Evolutionary conservation across 37 sponge, comb jelly and placozoan species (phyloP), one percentile per base, ranked within the genome.

Genomic region (Chondrosia reniformis): DNA sequence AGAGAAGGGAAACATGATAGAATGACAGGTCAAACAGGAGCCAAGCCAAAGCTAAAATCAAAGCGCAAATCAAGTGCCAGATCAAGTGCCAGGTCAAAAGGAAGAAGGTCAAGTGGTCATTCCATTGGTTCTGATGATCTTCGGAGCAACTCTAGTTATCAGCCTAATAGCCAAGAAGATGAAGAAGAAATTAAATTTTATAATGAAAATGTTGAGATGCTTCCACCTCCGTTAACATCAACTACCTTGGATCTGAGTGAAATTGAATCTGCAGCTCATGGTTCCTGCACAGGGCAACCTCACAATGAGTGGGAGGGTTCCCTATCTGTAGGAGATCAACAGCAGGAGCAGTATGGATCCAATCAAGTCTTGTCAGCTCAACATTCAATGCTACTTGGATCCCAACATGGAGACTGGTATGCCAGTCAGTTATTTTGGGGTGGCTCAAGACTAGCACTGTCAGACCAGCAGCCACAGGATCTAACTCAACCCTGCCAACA

Each of bases 171-270:
- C n/a, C n/a, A n/a, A 24, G 43, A 40, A n/a, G 72, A 39, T 69
- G 72, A 69, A 13, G 72, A 69, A 24, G 22, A 25, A 40, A 69
- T 69, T 44, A 69, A 39, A 40, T 69, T 69, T 44, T 69, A 41
- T 25, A 69, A 69, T 69, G 43, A 69, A 21, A 4, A 24, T 1
- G 72, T 43, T 22, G 72, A 69, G 9, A 44, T 69, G 2, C 72
- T 44, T 17, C 43, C 72, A 38, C 72, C 72, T 21, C 41, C 72
- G 19, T 6, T 40, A 28, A 56, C 58, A 56, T 24, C 58, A 56
- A 28, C 3, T 3, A 28, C 58, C n/a, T n/a, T n/a, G n/a, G n/a
- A n/a, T n/a, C n/a, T n/a, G n/a, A n/a, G n/a, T n/a, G n/a, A n/a
- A n/a, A n/a, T n/a, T n/a, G n/a, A n/a, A n/a, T n/a, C n/a, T n/a